Evolutionary conservation across 2,113 vertebrate genomes (phyloP).

Genomic region (Hemicordylus capensis): DNA sequence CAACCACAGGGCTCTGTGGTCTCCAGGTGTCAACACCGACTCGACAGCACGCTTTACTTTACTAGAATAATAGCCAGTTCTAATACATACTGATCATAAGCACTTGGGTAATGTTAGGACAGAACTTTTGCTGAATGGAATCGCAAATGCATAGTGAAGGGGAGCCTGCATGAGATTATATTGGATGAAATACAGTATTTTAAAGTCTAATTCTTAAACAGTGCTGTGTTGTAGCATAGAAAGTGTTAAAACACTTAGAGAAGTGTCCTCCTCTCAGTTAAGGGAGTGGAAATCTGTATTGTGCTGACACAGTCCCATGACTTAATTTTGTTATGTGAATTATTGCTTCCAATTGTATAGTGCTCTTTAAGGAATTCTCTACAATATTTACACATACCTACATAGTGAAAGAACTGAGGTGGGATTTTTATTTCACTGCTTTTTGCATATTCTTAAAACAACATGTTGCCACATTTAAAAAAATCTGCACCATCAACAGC

Average conservation of each 20-base stretch:
- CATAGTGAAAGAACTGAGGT: slow-evolving; percentile 26
- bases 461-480: slow-evolving; percentile 45
- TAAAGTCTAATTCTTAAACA: slow-evolving; percentile 26
- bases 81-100: not conserved
- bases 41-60: too few relatives aligned
- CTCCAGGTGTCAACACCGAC: too few relatives aligned
- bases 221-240: slow-evolving; percentile 18
- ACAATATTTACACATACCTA: slow-evolving; percentile 34
- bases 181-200: not conserved
- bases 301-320: slow-evolving; percentile 43
- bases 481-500: slow-evolving; percentile 57
- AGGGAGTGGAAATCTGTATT: slow-evolving; percentile 13
- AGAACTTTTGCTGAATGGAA: not conserved
- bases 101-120: not conserved
- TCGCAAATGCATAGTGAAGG: not conserved
- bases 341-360: slow-evolving; percentile 36
- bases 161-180: not conserved
- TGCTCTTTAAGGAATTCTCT: slow-evolving; percentile 51
- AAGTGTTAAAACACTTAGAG: not conserved
- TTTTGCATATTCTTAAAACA: slow-evolving; percentile 53
- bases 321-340: slow-evolving; percentile 49
- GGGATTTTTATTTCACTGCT: slow-evolving; percentile 54
- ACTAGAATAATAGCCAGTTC: not conserved
- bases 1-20: too few relatives aligned
- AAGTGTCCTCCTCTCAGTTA: slow-evolving; percentile 23